Percentiles rank a stretch among this genome's conserved stretches.
Conservation (phyloP, 1,140 invertebrate genomes). For the Drosophila sp. region DNA sequence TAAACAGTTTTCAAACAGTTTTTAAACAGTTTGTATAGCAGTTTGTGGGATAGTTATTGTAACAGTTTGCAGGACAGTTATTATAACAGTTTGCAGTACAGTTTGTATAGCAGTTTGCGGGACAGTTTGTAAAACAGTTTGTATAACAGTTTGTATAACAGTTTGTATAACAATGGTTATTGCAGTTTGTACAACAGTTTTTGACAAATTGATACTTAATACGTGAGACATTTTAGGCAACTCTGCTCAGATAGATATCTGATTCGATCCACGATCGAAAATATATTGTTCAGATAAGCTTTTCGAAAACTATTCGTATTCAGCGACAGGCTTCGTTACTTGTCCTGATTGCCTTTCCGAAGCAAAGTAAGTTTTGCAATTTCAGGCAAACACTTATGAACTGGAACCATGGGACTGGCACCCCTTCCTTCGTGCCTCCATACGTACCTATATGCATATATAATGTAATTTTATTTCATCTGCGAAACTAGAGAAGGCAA, state of each 20-base stretch:
- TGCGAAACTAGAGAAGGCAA: slow-evolving; percentile 2
- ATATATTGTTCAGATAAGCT: too few relatives aligned
- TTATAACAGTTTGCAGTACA: neutral
- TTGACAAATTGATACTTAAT: too few relatives aligned
- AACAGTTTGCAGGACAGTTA: neutral
- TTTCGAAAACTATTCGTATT: too few relatives aligned
- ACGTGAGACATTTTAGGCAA: too few relatives aligned
- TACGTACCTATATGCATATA: slow-evolving; percentile 5
- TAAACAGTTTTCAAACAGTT: too few relatives aligned
- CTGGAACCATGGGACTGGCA: neutral
- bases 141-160: neutral
- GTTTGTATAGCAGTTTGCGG: neutral
- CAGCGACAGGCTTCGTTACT: too few relatives aligned
- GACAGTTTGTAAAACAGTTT: neutral
- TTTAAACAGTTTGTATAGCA: too few relatives aligned
- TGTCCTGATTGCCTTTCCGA: neutral
- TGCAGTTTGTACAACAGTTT: too few relatives aligned
- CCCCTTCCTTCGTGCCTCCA: neutral
- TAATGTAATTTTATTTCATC: slow-evolving; percentile 13
- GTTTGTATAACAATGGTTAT: neutral
- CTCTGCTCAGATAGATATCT: too few relatives aligned
- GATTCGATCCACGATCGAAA: too few relatives aligned
- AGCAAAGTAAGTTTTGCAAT: neutral
- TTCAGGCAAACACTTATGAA: neutral
- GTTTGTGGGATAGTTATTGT: too few relatives aligned